Percentiles rank a stretch among this genome's conserved stretches.
Conservation (phyloP, 2,797 vertebrate genomes). For the Platalea minor region DNA sequence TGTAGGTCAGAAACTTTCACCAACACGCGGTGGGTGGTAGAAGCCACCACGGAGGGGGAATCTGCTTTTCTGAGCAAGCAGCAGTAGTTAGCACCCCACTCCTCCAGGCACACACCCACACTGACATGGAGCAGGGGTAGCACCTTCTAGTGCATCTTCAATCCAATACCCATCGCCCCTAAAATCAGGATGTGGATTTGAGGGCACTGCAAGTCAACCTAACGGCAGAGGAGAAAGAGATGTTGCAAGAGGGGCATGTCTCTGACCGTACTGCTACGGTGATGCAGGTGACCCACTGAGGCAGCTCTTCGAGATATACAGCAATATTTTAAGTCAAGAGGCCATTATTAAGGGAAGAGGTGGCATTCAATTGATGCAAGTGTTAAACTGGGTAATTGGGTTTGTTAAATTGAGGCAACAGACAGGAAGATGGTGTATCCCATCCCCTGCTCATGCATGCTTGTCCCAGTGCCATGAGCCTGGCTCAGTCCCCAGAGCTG, state of each 20-base stretch:
- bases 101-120: rapidly evolving
- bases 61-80: not conserved
- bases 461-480: not conserved
- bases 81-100: not conserved
- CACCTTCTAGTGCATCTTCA: not conserved
- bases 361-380: not conserved
- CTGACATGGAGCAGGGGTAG: not conserved
- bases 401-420: not conserved
- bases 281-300: not conserved
- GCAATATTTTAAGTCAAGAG: not conserved
- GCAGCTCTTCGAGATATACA: not conserved
- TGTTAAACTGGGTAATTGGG: not conserved
- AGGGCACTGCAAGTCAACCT: not conserved
- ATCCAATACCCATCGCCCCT: too few relatives aligned
- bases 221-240: not conserved
- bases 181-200: not conserved
- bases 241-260: not conserved
- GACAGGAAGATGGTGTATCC: not conserved
- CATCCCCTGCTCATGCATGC: not conserved
- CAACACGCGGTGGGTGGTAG: rapidly evolving
- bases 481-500: not conserved
- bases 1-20: not conserved
- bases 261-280: not conserved
- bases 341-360: not conserved
- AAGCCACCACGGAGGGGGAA: not conserved